Evolutionary conservation across 2,888 invertebrate species (phyloP).

Genomic region (Pseudococcus jackbeardsleyi): DNA sequence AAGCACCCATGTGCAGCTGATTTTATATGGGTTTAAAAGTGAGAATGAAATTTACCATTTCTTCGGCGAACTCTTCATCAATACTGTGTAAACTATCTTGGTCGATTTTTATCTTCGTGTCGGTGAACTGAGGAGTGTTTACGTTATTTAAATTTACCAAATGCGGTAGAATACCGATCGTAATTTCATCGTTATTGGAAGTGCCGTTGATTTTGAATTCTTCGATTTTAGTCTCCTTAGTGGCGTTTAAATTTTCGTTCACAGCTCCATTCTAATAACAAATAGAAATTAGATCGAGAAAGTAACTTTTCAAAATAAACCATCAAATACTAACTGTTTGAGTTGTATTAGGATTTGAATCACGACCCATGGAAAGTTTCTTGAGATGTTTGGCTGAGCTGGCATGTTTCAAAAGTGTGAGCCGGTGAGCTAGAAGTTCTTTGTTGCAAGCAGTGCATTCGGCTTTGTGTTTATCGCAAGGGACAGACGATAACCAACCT

Average conservation of each 20-base stretch:
- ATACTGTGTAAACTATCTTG: background rate
- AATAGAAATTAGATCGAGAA: background rate
- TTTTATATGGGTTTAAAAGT: too few species aligned
- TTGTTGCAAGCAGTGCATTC: slow-evolving; percentile 49
- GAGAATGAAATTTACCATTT: background rate
- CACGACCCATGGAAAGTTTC: background rate
- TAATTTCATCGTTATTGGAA: background rate
- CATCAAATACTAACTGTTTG: background rate
- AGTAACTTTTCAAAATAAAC: background rate
- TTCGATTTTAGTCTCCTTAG: background rate
- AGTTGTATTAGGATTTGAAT: background rate
- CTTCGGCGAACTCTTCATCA: slow-evolving; percentile 39
- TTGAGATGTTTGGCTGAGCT: slow-evolving; percentile 54
- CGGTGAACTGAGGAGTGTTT: background rate
- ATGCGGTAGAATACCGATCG: background rate
- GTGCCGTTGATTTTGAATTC: background rate
- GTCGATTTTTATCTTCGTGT: background rate
- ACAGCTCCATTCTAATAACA: background rate
- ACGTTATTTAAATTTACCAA: background rate
- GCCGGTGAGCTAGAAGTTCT: slow-evolving; percentile 46
- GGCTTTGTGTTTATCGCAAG: slow-evolving; percentile 57
- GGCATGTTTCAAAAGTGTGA: slow-evolving; percentile 49
- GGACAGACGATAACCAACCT: slow-evolving; percentile 41
- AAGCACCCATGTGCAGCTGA: background rate
- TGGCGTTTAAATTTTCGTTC: background rate